Conservation (phyloP, 2,797 vertebrate genomes). For the Onychomys leucogaster region DNA sequence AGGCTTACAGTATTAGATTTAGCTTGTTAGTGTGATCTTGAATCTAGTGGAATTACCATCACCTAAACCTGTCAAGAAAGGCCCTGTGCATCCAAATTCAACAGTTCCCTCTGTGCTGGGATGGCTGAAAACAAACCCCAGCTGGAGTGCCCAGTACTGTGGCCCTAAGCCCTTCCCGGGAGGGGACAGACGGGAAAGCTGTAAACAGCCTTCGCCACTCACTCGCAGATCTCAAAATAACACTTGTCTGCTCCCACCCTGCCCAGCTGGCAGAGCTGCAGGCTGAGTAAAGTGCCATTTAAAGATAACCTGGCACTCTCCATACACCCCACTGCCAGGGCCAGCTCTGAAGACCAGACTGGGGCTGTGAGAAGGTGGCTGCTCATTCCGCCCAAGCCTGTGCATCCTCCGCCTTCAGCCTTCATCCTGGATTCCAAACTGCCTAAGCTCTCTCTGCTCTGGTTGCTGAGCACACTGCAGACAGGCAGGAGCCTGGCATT, state of each 20-base stretch:
- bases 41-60: background rate
- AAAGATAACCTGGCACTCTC: slow-evolving; percentile 66
- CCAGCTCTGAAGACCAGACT: background rate
- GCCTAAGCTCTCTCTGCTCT: background rate
- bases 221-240: slow-evolving; percentile 72
- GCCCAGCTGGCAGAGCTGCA: slow-evolving; percentile 63
- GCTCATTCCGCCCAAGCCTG: background rate
- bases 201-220: slow-evolving; percentile 57
- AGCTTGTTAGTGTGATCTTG: background rate
- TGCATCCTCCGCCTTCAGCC: background rate
- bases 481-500: background rate
- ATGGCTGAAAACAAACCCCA: background rate
- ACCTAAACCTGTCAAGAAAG: background rate
- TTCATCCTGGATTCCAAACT: background rate
- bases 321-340: background rate
- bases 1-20: background rate
- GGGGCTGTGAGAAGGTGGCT: background rate
- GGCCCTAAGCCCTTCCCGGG: background rate
- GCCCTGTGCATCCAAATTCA: background rate
- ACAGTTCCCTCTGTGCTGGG: background rate
- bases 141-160: background rate
- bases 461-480: background rate
- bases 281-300: slow-evolving; percentile 73
- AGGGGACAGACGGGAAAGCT: slow-evolving; percentile 28
- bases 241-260: slow-evolving; percentile 48